Evolutionary conservation across 2,888 invertebrate genomes (phyloP).

Genomic region (Cerastis leucographa): DNA sequence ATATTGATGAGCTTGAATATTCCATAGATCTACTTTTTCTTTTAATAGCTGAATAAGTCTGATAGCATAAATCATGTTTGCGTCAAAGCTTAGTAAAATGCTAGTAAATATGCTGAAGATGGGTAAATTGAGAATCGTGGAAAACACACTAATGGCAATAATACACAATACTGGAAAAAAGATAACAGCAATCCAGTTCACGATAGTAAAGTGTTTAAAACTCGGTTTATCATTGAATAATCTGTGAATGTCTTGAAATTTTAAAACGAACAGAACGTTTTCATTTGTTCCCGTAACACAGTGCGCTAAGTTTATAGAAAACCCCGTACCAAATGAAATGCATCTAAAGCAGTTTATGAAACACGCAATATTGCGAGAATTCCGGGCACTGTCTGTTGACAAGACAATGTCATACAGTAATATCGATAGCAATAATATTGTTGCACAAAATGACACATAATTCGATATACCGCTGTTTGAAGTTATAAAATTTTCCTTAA

Average conservation of each 20-base stretch:
- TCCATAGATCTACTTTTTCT: too few species aligned
- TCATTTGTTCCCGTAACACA: neutral
- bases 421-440: neutral
- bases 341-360: neutral
- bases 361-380: neutral
- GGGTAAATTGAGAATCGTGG: too few species aligned
- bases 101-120: too few species aligned
- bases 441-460: slow-evolving; percentile 9
- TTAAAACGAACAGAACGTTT: neutral
- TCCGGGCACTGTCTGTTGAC: neutral
- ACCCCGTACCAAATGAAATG: neutral
- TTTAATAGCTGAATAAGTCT: too few species aligned
- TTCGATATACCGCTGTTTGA: slow-evolving; percentile 12
- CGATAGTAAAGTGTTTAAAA: neutral
- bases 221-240: neutral
- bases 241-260: slow-evolving; percentile 23
- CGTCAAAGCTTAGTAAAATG: neutral
- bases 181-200: neutral
- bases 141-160: too few species aligned
- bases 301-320: neutral
- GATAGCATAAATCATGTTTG: too few species aligned
- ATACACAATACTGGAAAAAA: too few species aligned
- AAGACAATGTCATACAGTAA: neutral
- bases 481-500: slow-evolving; percentile 11
- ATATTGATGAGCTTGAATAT: too few species aligned